Percentiles rank a stretch among this genome's conserved stretches.
phyloP scores from a whole-genome alignment of 2,888 invertebrate species.

The Agonopterix subpropinquella region DNA sequence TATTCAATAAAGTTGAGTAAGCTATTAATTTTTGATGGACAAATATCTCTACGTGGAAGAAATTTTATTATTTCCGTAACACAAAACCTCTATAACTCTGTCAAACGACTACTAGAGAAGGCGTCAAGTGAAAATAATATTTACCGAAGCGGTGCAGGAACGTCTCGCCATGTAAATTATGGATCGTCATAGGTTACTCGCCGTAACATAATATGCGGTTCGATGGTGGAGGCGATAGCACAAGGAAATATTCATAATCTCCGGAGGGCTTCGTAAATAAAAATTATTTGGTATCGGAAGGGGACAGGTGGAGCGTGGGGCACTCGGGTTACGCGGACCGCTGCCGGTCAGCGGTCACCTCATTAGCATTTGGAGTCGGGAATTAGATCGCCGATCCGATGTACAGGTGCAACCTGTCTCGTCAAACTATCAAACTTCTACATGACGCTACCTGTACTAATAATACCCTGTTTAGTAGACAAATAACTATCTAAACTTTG shows the following conservation, averaged over 20 bases:
- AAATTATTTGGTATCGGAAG: slow-evolving; percentile 54
- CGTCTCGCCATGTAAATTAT: slow-evolving; percentile 40
- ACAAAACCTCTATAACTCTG: slow-evolving; percentile 24
- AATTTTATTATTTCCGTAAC: slow-evolving; percentile 15
- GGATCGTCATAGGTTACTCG: slow-evolving; percentile 47
- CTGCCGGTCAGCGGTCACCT: slow-evolving; percentile 15
- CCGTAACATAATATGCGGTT: slow-evolving; percentile 62
- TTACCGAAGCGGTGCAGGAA: slow-evolving; percentile 18
- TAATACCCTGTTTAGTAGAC: slow-evolving; percentile 50
- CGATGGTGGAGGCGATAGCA: slow-evolving; percentile 53
- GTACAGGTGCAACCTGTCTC: slow-evolving; percentile 56
- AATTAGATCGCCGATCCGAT: slow-evolving; percentile 47
- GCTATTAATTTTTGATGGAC: slow-evolving; percentile 6
- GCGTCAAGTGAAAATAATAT: slow-evolving; percentile 41
- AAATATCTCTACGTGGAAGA: slow-evolving; percentile 6
- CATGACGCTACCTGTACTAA: slow-evolving; percentile 53
- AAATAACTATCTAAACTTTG: slow-evolving; percentile 32
- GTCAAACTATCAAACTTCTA: slow-evolving; percentile 37
- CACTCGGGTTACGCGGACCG: slow-evolving; percentile 52
- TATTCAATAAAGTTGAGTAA: slow-evolving; percentile 1
- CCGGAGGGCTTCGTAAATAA: slow-evolving; percentile 65
- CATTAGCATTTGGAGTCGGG: slow-evolving; percentile 55
- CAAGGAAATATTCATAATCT: slow-evolving; percentile 64
- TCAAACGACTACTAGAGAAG: slow-evolving; percentile 37
- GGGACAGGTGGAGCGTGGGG: slow-evolving; percentile 65